A percentile compares a stretch with the other conserved stretches of the same genome.
phyloP scores from a whole-genome alignment of 2,888 invertebrate genomes.

The Bombylius major region DNA sequence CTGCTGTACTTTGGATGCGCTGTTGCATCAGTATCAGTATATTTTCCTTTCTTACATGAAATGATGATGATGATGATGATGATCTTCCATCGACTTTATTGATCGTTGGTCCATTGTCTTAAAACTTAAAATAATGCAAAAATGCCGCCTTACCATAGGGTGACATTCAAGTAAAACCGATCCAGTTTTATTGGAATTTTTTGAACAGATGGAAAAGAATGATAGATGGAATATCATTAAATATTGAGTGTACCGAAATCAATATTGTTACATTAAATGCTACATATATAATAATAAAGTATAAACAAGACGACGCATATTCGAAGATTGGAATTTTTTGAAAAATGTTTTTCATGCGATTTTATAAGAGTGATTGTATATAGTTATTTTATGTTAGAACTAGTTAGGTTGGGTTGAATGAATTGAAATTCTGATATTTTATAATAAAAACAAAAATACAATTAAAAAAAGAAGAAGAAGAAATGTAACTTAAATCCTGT shows the following conservation, averaged over 20 bases:
- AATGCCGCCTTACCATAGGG: slow-evolving; percentile 18
- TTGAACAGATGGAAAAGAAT: background rate
- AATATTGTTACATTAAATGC: background rate
- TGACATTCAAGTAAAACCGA: slow-evolving; percentile 4
- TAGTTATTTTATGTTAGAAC: too few species aligned
- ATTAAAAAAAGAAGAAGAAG: too few species aligned
- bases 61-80: background rate
- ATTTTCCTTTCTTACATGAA: background rate
- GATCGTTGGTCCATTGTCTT: slow-evolving; percentile 11
- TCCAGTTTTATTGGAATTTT: background rate
- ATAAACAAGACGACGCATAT: too few species aligned
- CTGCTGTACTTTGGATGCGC: slow-evolving; percentile 1
- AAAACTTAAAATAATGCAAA: slow-evolving; percentile 20
- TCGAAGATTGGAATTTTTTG: too few species aligned
- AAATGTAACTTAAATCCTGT: too few species aligned
- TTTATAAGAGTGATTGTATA: too few species aligned
- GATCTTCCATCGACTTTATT: slow-evolving; percentile 4
- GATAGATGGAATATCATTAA: background rate
- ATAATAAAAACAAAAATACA: too few species aligned
- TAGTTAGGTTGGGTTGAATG: too few species aligned
- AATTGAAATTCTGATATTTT: too few species aligned
- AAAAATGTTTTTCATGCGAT: too few species aligned
- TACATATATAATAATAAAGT: background rate
- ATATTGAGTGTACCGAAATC: background rate
- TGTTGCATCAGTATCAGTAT: background rate